Conservation (phyloP, 1,140 invertebrate genomes). For the Galleria mellonella region DNA sequence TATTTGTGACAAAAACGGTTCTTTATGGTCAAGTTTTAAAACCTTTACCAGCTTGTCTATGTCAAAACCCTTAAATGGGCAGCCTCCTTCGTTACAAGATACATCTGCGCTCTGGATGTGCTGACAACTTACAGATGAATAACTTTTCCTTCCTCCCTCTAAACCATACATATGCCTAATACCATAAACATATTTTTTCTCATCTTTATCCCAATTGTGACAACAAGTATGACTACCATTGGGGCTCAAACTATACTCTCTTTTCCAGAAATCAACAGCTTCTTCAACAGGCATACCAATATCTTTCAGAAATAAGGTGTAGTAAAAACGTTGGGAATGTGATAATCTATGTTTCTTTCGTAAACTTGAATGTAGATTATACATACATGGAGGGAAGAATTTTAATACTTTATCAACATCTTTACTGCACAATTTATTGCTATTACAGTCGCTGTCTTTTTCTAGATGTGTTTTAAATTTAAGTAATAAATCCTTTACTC, state of each 20-base stretch:
- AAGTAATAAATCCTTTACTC: slow-evolving; percentile 60
- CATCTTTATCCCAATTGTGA: slow-evolving; percentile 79
- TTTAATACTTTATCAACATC: slow-evolving; percentile 73
- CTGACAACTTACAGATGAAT: slow-evolving; percentile 75
- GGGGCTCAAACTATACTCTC: slow-evolving; percentile 78
- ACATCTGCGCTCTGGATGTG: slow-evolving; percentile 66
- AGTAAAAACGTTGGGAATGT: slow-evolving; percentile 82
- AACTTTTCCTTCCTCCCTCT: slow-evolving; percentile 79
- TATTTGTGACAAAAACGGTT: slow-evolving; percentile 33
- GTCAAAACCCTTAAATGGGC: slow-evolving; percentile 77
- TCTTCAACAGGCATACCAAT: slow-evolving; percentile 80
- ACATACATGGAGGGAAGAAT: slow-evolving; percentile 86
- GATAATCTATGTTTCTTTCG: slow-evolving; percentile 81
- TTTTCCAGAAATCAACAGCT: slow-evolving; percentile 79
- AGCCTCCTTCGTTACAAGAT: slow-evolving; percentile 75
- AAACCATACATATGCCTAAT: slow-evolving; percentile 84
- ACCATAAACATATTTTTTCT: slow-evolving; percentile 80
- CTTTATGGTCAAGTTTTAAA: slow-evolving; percentile 14
- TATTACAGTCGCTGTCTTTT: no score
- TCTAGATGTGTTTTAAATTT: slow-evolving; percentile 23
- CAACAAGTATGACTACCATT: slow-evolving; percentile 69
- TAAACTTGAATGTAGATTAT: slow-evolving; percentile 79
- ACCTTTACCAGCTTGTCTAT: slow-evolving; percentile 41
- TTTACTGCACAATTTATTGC: slow-evolving; percentile 33
- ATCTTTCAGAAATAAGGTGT: slow-evolving; percentile 83